Evolutionary conservation across 2,113 vertebrate genomes (phyloP).

Genomic region (Megalops atlanticus): DNA sequence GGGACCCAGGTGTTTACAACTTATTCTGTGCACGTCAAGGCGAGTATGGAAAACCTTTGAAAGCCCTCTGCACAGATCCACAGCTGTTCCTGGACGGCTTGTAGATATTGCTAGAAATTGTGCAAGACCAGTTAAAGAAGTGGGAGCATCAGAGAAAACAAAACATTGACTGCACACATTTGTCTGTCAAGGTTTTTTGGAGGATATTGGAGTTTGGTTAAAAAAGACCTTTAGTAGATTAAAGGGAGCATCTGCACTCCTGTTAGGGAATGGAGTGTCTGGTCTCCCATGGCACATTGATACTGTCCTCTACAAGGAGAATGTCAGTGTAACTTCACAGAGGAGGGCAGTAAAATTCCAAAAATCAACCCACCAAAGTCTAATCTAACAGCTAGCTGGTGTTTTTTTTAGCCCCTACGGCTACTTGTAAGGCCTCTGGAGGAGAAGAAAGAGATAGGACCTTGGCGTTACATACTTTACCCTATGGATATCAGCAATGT

Average conservation of each 20-base stretch:
- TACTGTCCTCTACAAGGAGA: not conserved
- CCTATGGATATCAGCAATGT: not conserved
- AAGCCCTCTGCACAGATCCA: not conserved
- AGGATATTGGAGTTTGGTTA: not conserved
- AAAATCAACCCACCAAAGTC: too few relatives aligned
- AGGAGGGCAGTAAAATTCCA: too few relatives aligned
- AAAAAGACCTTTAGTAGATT: not conserved
- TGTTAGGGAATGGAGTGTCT: not conserved
- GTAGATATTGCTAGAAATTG: not conserved
- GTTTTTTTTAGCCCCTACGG: not conserved
- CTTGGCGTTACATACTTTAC: not conserved
- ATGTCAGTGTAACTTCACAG: not conserved
- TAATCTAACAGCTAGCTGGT: not conserved
- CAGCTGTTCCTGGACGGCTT: not conserved
- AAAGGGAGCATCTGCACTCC: too few relatives aligned
- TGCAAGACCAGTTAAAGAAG: not conserved
- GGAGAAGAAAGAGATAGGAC: not conserved
- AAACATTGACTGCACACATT: not conserved
- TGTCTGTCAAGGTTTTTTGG: not conserved
- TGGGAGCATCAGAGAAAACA: not conserved
- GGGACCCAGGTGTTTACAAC: not conserved
- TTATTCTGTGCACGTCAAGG: not conserved
- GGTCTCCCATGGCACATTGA: not conserved
- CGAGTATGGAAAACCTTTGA: not conserved
- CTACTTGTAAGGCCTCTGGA: constrained; percentile 23